Conservation (phyloP, 2,888 invertebrate species). For the Pimpla rufipes region DNA sequence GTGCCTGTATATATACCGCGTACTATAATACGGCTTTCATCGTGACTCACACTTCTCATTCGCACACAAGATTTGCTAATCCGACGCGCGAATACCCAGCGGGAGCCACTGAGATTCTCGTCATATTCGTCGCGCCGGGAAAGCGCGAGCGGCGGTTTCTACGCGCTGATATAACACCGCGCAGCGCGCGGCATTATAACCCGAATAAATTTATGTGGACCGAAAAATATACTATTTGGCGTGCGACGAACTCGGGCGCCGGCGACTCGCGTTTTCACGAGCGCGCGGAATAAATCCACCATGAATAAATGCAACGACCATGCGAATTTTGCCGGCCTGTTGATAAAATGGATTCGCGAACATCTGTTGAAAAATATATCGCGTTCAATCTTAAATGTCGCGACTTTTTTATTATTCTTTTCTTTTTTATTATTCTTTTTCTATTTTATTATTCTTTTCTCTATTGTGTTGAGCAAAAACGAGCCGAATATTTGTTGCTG, state of each 20-base stretch:
- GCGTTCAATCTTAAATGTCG: neutral
- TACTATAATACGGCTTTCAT: slow-evolving; percentile 16
- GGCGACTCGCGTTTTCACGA: slow-evolving; percentile 28
- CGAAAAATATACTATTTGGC: slow-evolving; percentile 3
- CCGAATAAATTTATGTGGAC: slow-evolving; percentile 57
- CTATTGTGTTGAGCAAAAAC: too few relatives aligned
- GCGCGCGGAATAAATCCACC: slow-evolving; percentile 19
- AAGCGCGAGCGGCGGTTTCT: neutral
- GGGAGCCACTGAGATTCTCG: slow-evolving; percentile 44
- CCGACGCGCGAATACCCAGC: slow-evolving; percentile 34
- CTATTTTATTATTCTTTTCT: neutral
- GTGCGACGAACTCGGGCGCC: neutral
- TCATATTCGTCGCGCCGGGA: slow-evolving; percentile 40
- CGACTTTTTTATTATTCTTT: neutral
- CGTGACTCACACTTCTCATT: slow-evolving; percentile 41
- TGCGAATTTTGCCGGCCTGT: slow-evolving; percentile 22
- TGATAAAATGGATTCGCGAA: slow-evolving; percentile 50
- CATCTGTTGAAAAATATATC: slow-evolving; percentile 19
- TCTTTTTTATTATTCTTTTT: neutral
- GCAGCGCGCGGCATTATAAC: slow-evolving; percentile 38
- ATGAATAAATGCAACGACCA: slow-evolving; percentile 61
- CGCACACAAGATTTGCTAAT: slow-evolving; percentile 55
- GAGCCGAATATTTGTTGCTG: slow-evolving; percentile 1
- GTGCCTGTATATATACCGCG: neutral
- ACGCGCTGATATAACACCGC: slow-evolving; percentile 2